phyloP scores from a whole-genome alignment of 2,888 invertebrate species.

The Pyrrhosoma nymphula region DNA sequence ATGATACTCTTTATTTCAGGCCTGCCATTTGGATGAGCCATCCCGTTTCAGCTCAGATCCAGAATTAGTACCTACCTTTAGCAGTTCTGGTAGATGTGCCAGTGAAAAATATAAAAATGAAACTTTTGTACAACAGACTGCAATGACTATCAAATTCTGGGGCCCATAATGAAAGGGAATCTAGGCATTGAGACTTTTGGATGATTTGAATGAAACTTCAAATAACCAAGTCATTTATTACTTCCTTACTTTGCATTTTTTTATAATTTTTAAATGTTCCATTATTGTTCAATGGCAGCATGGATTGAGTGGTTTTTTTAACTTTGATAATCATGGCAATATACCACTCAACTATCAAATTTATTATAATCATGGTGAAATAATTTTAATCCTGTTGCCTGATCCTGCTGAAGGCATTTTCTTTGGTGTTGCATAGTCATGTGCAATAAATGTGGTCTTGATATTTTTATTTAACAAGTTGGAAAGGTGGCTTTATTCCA shows the following conservation, averaged over 20 bases:
- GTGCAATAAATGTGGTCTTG: slow-evolving; percentile 59
- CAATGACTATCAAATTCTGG: not conserved
- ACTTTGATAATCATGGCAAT: slow-evolving; percentile 19
- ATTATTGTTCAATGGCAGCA: slow-evolving; percentile 29
- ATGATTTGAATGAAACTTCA: not conserved
- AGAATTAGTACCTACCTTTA: not conserved
- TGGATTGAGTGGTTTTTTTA: not conserved
- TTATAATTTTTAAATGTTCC: not conserved
- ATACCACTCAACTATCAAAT: slow-evolving; percentile 4
- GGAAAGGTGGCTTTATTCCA: not conserved
- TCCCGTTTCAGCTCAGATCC: slow-evolving; percentile 5
- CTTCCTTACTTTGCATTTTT: not conserved
- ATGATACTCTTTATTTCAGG: not conserved
- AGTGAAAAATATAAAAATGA: slow-evolving; percentile 11
- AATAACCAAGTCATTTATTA: slow-evolving; percentile 6
- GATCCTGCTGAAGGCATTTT: not conserved
- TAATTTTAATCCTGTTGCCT: not conserved
- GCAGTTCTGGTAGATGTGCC: slow-evolving; percentile 40
- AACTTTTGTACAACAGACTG: slow-evolving; percentile 8
- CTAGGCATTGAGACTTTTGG: slow-evolving; percentile 8
- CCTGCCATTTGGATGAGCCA: slow-evolving; percentile 63
- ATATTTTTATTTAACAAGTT: slow-evolving; percentile 14
- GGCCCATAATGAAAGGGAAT: not conserved
- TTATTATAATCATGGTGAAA: not conserved
- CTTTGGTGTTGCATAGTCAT: slow-evolving; percentile 11